Evolutionary conservation across 1,140 invertebrate species (phyloP).

Genomic region (Tetragnatha versicolor): DNA sequence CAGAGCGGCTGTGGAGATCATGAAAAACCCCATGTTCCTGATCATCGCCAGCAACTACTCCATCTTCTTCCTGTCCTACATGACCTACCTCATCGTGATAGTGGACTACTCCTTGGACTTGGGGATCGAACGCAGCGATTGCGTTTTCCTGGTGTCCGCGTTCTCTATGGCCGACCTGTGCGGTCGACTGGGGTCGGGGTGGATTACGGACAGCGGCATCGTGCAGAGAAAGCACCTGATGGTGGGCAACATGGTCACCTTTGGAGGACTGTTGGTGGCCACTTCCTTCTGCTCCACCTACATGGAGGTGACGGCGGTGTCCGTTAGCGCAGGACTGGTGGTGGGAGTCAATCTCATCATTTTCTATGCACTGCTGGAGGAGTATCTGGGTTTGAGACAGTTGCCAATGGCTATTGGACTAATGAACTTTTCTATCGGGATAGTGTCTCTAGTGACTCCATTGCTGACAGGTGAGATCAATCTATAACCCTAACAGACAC

Average conservation of each 20-base stretch:
- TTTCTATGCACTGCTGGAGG: conserved; percentile 56
- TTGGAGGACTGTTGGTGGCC: conserved; percentile 37
- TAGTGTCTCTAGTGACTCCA: conserved; percentile 34
- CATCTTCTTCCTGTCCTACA: conserved; percentile 51
- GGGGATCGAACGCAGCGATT: conserved; percentile 33
- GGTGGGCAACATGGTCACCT: conserved; percentile 42
- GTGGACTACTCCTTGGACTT: conserved; percentile 58
- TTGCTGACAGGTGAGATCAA: conserved; percentile 38
- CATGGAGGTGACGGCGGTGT: conserved; percentile 35
- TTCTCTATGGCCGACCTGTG: conserved; percentile 56
- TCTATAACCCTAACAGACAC: background rate
- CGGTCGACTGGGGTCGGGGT: conserved; percentile 55
- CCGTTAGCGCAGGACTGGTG: conserved; percentile 34
- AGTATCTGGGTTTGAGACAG: conserved; percentile 55
- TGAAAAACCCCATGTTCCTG: conserved; percentile 50
- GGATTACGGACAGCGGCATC: conserved; percentile 54
- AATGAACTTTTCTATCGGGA: conserved; percentile 46
- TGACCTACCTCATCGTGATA: conserved; percentile 56
- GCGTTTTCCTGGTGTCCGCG: conserved; percentile 51
- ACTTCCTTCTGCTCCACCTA: conserved; percentile 48
- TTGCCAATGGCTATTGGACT: conserved; percentile 55
- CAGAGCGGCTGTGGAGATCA: conserved; percentile 10
- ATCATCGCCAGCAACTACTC: conserved; percentile 49
- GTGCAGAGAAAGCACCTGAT: conserved; percentile 52
- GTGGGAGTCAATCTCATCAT: conserved; percentile 55